Conservation (phyloP, 1,140 invertebrate species). For the Aphelinus atriplicis region DNA sequence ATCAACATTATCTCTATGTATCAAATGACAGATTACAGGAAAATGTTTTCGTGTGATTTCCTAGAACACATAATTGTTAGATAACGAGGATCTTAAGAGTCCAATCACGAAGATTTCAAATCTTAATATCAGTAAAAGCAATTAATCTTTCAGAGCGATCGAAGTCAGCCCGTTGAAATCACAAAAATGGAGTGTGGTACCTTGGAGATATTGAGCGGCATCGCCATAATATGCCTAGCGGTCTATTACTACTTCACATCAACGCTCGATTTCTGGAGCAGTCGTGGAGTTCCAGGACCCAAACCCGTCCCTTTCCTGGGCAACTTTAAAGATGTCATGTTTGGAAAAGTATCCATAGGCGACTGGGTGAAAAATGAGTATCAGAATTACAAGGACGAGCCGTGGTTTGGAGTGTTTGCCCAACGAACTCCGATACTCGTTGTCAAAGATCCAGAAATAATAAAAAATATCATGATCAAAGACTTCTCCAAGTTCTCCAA, state of each 20-base stretch:
- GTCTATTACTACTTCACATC: slow-evolving; percentile 45
- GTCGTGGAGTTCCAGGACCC: slow-evolving; percentile 48
- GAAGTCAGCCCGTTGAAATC: background rate
- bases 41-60: no score
- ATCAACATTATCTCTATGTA: no score
- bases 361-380: slow-evolving; percentile 39
- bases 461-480: slow-evolving; percentile 65
- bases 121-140: no score
- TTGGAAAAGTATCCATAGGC: slow-evolving; percentile 36
- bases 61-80: no score
- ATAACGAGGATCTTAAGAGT: no score
- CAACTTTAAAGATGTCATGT: slow-evolving; percentile 48
- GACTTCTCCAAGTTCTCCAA: slow-evolving; percentile 64
- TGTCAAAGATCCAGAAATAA: slow-evolving; percentile 61
- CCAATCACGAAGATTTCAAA: no score
- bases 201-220: slow-evolving; percentile 41
- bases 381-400: slow-evolving; percentile 52
- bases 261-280: slow-evolving; percentile 55
- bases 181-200: background rate
- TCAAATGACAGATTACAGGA: no score
- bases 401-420: slow-evolving; percentile 62
- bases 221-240: slow-evolving; percentile 22
- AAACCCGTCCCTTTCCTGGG: slow-evolving; percentile 52
- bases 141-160: no score
- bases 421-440: slow-evolving; percentile 56